phyloP scores from a whole-genome alignment of 2,888 invertebrate species.

The Sisyra terminalis region DNA sequence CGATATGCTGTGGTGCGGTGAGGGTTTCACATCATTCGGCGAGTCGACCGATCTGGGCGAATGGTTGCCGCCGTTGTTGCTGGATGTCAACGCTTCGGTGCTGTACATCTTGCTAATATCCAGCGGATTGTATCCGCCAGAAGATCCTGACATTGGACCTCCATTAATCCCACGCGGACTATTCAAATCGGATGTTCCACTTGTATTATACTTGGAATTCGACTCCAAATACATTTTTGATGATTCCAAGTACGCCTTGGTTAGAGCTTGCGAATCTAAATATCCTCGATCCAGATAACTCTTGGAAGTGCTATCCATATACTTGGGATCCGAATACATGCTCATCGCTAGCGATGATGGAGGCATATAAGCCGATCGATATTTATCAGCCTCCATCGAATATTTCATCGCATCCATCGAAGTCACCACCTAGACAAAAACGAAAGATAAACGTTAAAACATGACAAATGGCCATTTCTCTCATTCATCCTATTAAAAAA shows the following conservation, averaged over 20 bases:
- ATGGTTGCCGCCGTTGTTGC: conserved; percentile 24
- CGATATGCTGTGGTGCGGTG: conserved; percentile 13
- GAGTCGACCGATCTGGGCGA: conserved; percentile 38
- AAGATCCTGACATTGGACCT: conserved; percentile 21
- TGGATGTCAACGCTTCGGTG: conserved; percentile 41
- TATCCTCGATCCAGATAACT: conserved; percentile 45
- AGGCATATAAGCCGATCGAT: conserved; percentile 51
- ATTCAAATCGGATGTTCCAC: conserved; percentile 17
- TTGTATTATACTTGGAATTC: conserved; percentile 23
- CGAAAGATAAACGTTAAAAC: conserved; percentile 1
- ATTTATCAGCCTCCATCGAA: conserved; percentile 61
- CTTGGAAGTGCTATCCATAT: conserved; percentile 37
- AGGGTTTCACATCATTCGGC: conserved; percentile 21
- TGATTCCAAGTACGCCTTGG: conserved; percentile 53
- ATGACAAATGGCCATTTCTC: not conserved
- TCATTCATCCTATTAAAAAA: not conserved
- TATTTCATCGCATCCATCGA: conserved; percentile 68
- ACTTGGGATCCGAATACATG: conserved; percentile 58
- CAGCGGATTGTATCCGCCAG: conserved; percentile 34
- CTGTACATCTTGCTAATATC: conserved; percentile 52
- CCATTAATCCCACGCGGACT: conserved; percentile 13
- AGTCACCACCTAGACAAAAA: conserved; percentile 49
- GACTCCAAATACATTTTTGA: conserved; percentile 56
- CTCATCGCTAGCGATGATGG: conserved; percentile 43
- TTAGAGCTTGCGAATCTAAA: conserved; percentile 47